Percentiles rank a stretch among this genome's conserved stretches.
Evolutionary conservation across 92 coral and sea anemone species (phyloP).

Genomic region (Anthopleura xanthogrammica): DNA sequence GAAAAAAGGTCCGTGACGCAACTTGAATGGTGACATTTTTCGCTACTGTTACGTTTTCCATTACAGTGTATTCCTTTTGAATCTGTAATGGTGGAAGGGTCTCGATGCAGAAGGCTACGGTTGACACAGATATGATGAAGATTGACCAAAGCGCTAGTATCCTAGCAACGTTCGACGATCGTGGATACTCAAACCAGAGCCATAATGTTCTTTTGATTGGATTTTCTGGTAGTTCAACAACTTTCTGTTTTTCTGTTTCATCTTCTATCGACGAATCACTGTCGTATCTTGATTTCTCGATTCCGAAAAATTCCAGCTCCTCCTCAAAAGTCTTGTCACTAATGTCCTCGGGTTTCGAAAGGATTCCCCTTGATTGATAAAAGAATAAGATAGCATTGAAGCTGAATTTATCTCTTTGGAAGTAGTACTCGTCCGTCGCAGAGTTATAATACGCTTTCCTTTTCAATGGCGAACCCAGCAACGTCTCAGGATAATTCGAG

Average conservation of each 20-base stretch:
- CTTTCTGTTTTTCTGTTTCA: constrained; percentile 25
- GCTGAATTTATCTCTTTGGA: constrained; percentile 70
- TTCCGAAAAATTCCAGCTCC: constrained; percentile 78
- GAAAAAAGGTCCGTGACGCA: background rate
- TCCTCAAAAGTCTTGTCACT: constrained; percentile 63
- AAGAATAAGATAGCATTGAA: constrained; percentile 91
- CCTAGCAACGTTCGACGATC: constrained; percentile 66
- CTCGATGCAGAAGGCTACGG: constrained; percentile 77
- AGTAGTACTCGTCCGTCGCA: constrained; percentile 48
- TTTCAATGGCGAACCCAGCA: constrained; percentile 74
- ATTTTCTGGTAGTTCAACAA: constrained; percentile 31
- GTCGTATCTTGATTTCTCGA: constrained; percentile 21
- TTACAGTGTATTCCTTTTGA: constrained; percentile 7
- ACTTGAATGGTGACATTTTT: background rate
- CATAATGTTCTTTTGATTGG: constrained; percentile 62
- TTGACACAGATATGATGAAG: constrained; percentile 69
- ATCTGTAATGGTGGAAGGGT: constrained; percentile 63
- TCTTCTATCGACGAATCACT: constrained; percentile 5
- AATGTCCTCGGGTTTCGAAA: constrained; percentile 78
- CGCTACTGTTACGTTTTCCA: background rate
- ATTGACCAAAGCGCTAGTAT: constrained; percentile 68
- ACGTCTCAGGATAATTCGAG: constrained; percentile 77
- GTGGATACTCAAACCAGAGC: constrained; percentile 82
- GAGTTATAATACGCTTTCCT: constrained; percentile 67
- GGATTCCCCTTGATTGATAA: constrained; percentile 94